Evolutionary conservation across 1,140 invertebrate genomes (phyloP).

Genomic region (Gryon sp.): DNA sequence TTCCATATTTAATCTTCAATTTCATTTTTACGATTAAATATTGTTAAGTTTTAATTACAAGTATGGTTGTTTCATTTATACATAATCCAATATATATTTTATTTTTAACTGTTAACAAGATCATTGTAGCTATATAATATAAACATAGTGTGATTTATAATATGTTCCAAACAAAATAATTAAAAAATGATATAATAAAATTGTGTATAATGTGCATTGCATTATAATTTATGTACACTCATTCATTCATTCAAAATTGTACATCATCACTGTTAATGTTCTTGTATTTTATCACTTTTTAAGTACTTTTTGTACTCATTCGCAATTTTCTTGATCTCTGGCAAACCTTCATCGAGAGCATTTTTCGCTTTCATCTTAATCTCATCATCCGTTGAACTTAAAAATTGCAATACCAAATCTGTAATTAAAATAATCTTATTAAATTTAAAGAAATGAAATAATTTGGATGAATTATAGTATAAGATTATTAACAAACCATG

Average conservation of each 20-base stretch:
- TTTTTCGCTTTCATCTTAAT: slow-evolving; percentile 73
- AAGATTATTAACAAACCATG: slow-evolving; percentile 83
- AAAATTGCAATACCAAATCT: slow-evolving; percentile 83
- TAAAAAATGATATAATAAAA: no score
- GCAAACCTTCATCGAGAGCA: slow-evolving; percentile 73
- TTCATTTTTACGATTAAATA: no score
- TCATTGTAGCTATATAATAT: no score
- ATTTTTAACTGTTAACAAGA: no score
- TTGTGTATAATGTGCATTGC: not conserved
- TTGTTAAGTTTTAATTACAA: no score
- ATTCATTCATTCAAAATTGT: not conserved
- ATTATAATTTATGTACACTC: slow-evolving; percentile 16
- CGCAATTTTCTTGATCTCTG: slow-evolving; percentile 80
- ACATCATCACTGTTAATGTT: slow-evolving; percentile 14
- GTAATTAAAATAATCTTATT: no score
- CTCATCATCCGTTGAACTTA: slow-evolving; percentile 78
- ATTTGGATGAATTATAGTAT: slow-evolving; percentile 24
- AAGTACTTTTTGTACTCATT: slow-evolving; percentile 79
- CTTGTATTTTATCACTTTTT: slow-evolving; percentile 65
- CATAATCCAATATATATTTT: no score
- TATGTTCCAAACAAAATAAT: no score
- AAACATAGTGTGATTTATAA: no score
- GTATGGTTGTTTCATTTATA: no score
- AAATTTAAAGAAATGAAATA: no score
- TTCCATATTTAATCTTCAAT: no score